Evolutionary conservation across 2,113 vertebrate species (phyloP), one percentile per base, ranked within the genome.

Genomic region (Propithecus coquereli): DNA sequence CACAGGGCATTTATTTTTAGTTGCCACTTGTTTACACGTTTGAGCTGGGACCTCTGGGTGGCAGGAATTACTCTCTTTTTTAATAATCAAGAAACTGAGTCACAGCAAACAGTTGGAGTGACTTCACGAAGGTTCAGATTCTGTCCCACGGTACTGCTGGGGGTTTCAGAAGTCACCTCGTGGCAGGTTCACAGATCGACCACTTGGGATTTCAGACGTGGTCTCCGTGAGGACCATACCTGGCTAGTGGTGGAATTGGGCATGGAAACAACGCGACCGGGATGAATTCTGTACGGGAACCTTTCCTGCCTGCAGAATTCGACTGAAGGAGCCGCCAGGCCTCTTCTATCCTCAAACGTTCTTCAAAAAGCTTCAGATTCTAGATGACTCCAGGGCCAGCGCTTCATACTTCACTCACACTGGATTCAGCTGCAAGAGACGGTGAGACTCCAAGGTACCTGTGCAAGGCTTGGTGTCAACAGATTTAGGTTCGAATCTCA

Each of bases 61-160:
- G 84, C 52, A 73, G 65, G 45, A 73, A 57, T 61, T 54, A 23
- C 57, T 89, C 40, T 18, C n/a, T 18, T 90, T 81, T 96, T 85
- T 77, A 76, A 74, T 34, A 45, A 59, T 37, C 1, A 13, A 81
- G 82, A 91, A 92, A 80, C 30, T 0, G 57, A 97, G 77, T 90
- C 86, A 73, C 6, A 65, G 65, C 12, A 50, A 43, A 8, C 13
- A 3, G 27, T 5, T 40, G 32, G 34, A 52, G n/a, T 76, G 45
- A 63, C 14, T 32, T 84, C n/a, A 10, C 37, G 10, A 79, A 47
- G 54, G 61, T 14, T 71, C 45, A 25, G 52, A 22, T 63, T 79
- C 22, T 34, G n/a, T 65, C 63, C 6, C 5, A 3, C 4, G 50
- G 50, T 43, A 10, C 23, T 61, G 66, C 27, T 2, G 1, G 82